Base-by-base conservation (phyloP, 2,888 invertebrate species). In the Drosophila affinis region DNA sequence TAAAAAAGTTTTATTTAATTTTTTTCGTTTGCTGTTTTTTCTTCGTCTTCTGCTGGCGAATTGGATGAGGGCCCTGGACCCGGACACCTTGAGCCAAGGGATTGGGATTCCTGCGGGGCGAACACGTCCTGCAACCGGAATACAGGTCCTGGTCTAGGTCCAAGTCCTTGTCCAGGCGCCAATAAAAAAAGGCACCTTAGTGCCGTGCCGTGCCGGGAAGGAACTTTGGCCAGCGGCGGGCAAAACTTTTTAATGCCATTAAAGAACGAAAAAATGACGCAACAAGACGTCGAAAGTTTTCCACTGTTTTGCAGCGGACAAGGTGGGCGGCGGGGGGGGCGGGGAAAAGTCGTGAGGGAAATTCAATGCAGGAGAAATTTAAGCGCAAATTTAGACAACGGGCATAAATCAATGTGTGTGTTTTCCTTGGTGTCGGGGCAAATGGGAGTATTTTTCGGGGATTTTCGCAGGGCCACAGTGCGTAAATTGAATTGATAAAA, bases 161-260 rank as follows among this genome's bases (percentile, higher is more conserved):
- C 39, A 39, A 7, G 39, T 39, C 39, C 39, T 39, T 39, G 39
- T 7, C 6, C n/a, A 76, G 79, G 77, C 77, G 88, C 81, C 75
- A 79, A 62, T 77, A 79, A 82, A 88, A 89, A 90, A 89, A 80
- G 79, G 79, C 81, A 87, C 72, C 85, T 85, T 85, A 89, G 75
- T 75, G 82, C 76, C 58, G 75, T 75, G 82, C 76, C 58, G 45
- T 5, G 39, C 34, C 29, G 32, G 29, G 46, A 49, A 29, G 62
- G 81, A 78, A 80, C 79, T 82, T 82, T 77, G 64, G 64, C 69
- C 60, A 70, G 78, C 78, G 79, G 76, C 75, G 61, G 70, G 51
- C 72, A 70, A 79, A 79, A 90, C 82, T 90, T 90, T 88, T 89
- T 90, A 91, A 91, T 90, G 89, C 84, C 83, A 89, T 89, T 89